phyloP scores from a whole-genome alignment of 2,113 vertebrate species.

The Chinchilla lanigera region DNA sequence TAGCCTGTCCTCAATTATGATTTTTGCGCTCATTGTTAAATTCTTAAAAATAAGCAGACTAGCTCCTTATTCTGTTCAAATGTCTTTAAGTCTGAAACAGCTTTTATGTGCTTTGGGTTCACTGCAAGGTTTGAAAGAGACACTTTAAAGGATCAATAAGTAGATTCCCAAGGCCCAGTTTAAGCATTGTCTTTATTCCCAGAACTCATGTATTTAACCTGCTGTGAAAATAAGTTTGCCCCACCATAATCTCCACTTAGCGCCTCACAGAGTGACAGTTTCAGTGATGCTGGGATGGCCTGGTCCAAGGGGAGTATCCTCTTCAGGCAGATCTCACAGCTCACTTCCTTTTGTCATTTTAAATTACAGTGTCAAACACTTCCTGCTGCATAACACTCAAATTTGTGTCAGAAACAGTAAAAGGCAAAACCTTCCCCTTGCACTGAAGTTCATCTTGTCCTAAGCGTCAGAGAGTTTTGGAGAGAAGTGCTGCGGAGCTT shows the following conservation, averaged over 20 bases:
- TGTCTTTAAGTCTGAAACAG: neutral
- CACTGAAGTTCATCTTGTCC: neutral
- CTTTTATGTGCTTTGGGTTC: neutral
- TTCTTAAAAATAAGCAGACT: neutral
- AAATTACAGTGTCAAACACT: constrained; percentile 75
- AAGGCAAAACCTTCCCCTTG: constrained; percentile 23
- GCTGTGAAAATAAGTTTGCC: constrained; percentile 67
- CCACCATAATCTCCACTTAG: constrained; percentile 73
- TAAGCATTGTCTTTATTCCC: constrained; percentile 40
- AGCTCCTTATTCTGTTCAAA: neutral
- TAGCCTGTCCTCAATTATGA: too few species aligned
- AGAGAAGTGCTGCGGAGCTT: neutral
- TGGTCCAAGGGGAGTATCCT: constrained; percentile 51
- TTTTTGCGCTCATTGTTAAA: neutral
- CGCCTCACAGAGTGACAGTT: constrained; percentile 55
- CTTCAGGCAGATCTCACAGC: constrained; percentile 56
- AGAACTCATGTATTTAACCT: constrained; percentile 46
- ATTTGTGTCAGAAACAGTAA: constrained; percentile 64
- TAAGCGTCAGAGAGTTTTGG: constrained; percentile 1
- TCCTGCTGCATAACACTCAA: constrained; percentile 45
- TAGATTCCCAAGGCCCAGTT: neutral
- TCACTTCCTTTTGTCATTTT: constrained; percentile 75
- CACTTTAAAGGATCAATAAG: neutral
- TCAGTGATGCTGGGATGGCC: neutral
- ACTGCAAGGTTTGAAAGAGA: neutral